These are phyloP conservation scores for Rhinichthys osculus DNA, from an alignment of 2,797 vertebrate genomes.

Conservation along the genomic window DNA sequence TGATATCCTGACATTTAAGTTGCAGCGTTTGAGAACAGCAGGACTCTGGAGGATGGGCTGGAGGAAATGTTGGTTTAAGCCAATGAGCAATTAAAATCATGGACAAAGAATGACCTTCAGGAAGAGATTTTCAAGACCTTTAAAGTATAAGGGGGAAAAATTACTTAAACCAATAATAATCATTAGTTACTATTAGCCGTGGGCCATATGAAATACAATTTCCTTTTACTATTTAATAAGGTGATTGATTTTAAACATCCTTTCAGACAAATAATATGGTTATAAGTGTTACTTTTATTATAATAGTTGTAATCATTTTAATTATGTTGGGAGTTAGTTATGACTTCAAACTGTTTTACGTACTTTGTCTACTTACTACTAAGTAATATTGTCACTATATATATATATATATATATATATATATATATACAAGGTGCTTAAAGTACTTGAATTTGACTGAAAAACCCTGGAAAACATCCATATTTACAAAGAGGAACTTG, in stretches of 20 bases:
- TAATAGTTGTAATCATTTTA: too few relatives aligned
- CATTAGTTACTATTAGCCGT: background rate
- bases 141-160: background rate
- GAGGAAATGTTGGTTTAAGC: conserved; percentile 51
- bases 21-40: conserved; percentile 32
- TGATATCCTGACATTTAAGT: conserved; percentile 53
- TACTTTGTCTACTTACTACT: too few relatives aligned
- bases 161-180: conserved; percentile 1
- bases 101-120: conserved; percentile 32
- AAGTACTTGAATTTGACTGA: too few relatives aligned
- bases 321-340: too few relatives aligned
- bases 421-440: too few relatives aligned
- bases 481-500: too few relatives aligned
- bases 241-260: background rate
- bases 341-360: too few relatives aligned
- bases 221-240: background rate
- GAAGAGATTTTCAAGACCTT: conserved; percentile 8
- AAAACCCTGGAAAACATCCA: too few relatives aligned
- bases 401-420: too few relatives aligned
- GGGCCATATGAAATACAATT: background rate
- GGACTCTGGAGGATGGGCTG: conserved; percentile 34
- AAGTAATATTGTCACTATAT: too few relatives aligned
- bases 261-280: background rate
- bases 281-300: background rate
- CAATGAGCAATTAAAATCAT: conserved; percentile 52